phyloP scores from a whole-genome alignment of 2,113 vertebrate genomes.

The Pongo pygmaeus region DNA sequence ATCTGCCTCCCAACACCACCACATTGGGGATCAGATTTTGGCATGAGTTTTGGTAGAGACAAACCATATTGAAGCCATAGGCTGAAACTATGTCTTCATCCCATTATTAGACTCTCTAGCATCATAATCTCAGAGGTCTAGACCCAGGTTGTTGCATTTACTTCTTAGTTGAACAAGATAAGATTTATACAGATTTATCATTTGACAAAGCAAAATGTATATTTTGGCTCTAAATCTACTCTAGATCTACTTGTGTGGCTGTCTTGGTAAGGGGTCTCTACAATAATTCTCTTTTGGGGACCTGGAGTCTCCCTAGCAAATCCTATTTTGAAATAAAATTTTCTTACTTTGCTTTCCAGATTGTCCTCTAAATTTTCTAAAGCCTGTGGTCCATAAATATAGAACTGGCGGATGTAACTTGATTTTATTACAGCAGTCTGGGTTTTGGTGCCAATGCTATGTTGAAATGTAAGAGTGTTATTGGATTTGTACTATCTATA shows the following conservation, averaged over 20 bases:
- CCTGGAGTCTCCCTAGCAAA: slow-evolving; percentile 1
- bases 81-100: not conserved
- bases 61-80: not conserved
- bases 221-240: not conserved
- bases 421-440: slow-evolving; percentile 58
- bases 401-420: slow-evolving; percentile 47
- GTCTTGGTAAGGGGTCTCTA: not conserved
- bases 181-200: not conserved
- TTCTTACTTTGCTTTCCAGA: slow-evolving; percentile 63
- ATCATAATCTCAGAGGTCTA: not conserved
- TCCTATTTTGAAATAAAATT: slow-evolving; percentile 40
- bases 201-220: not conserved
- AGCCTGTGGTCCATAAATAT: slow-evolving; percentile 67
- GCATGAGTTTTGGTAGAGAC: not conserved
- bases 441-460: slow-evolving; percentile 49
- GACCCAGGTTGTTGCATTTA: not conserved
- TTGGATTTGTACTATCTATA: slow-evolving; percentile 34
- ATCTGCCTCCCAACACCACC: not conserved
- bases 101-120: not conserved
- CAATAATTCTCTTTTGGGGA: not conserved
- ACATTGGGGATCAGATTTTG: not conserved
- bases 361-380: slow-evolving; percentile 61
- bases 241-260: not conserved
- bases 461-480: slow-evolving; percentile 45
- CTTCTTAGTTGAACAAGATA: not conserved